Conservation (phyloP, 2,113 vertebrate genomes). For the Bos javanicus region DNA sequence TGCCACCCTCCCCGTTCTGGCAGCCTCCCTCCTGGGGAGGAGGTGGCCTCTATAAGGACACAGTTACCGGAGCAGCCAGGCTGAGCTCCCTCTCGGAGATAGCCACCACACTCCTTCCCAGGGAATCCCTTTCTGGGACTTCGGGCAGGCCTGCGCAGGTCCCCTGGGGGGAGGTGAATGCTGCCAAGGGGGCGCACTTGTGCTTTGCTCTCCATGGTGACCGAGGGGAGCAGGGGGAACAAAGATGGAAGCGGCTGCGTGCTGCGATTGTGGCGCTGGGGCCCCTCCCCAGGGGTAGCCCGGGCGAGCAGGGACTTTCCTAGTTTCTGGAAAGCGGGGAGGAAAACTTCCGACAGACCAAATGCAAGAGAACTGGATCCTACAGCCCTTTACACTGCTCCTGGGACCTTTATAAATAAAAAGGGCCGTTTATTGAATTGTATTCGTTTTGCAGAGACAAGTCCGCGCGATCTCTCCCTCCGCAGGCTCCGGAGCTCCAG, state of each 20-base stretch:
- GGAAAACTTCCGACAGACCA: conserved; percentile 54
- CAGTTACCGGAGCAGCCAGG: background rate
- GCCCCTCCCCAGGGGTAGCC: background rate
- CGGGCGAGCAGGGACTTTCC: background rate
- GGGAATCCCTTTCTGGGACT: background rate
- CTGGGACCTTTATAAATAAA: conserved; percentile 76
- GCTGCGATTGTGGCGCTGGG: background rate
- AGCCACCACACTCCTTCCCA: background rate
- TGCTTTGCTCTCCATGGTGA: conserved; percentile 11
- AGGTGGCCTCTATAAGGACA: background rate
- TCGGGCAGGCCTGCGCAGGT: background rate
- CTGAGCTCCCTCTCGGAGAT: background rate
- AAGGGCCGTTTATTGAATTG: conserved; percentile 66
- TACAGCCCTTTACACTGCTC: conserved; percentile 72
- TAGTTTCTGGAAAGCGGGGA: background rate
- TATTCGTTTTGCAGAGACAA: conserved; percentile 45
- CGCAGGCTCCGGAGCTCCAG: conserved; percentile 26
- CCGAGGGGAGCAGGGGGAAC: background rate
- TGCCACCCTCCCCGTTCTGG: background rate
- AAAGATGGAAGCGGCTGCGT: conserved; percentile 8
- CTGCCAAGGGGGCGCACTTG: background rate
- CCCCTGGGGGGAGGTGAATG: background rate
- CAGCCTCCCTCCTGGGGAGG: background rate
- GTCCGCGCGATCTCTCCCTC: conserved; percentile 46
- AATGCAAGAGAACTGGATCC: conserved; percentile 77